A percentile compares a stretch with the other conserved stretches of the same genome.
Evolutionary conservation across 1,140 invertebrate species (phyloP).

Genomic region (Caenorhabditis remanei): DNA sequence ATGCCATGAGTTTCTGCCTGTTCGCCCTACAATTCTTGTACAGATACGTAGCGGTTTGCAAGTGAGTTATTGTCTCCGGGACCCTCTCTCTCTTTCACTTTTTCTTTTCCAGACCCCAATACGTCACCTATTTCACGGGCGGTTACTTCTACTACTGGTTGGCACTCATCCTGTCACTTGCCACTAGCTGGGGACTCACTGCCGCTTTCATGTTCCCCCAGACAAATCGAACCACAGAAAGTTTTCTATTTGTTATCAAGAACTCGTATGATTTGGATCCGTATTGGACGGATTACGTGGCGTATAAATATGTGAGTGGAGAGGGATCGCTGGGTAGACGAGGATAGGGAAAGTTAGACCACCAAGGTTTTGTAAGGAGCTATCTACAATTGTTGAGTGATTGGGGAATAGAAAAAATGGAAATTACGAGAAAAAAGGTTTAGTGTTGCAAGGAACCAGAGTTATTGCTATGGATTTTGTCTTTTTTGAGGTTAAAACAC

Average conservation of each 20-base stretch:
- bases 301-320: constrained; percentile 27
- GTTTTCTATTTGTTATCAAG: not conserved
- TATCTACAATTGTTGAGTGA: too few relatives aligned
- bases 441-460: too few relatives aligned
- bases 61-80: too few relatives aligned
- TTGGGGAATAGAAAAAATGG: too few relatives aligned
- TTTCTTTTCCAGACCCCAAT: constrained; percentile 13
- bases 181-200: not conserved
- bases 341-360: too few relatives aligned
- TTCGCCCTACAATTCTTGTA: constrained; percentile 17
- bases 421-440: too few relatives aligned
- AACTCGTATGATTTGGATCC: not conserved
- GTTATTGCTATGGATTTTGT: too few relatives aligned
- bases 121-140: not conserved
- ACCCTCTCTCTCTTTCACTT: too few relatives aligned
- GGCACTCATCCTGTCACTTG: not conserved
- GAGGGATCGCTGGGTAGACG: too few relatives aligned
- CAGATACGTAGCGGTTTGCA: constrained; percentile 12
- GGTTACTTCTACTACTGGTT: not conserved
- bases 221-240: constrained; percentile 21
- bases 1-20: constrained; percentile 9
- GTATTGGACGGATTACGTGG: not conserved
- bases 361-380: too few relatives aligned
- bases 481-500: too few relatives aligned
- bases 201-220: constrained; percentile 23